These are phyloP conservation scores for Australoheros facetus DNA, from an alignment of 2,797 vertebrate species.

Conservation along the genomic window DNA sequence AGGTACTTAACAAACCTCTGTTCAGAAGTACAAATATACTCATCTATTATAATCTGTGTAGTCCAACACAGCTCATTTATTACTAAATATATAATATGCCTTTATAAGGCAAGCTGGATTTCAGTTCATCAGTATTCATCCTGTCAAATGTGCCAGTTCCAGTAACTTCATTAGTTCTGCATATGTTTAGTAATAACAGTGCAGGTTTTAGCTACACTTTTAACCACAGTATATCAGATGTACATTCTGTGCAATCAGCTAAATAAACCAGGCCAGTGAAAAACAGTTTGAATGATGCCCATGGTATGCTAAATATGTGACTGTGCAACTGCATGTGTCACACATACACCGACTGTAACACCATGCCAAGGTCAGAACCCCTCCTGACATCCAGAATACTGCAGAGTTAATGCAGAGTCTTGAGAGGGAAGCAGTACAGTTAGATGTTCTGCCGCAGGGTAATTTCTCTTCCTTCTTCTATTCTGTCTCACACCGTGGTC, in stretches of 20 bases:
- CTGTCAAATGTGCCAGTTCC: background rate
- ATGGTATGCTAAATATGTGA: background rate
- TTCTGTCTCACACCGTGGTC: conserved; percentile 28
- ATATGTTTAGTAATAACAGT: background rate
- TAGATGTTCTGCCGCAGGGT: conserved; percentile 11
- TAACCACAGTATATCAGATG: background rate
- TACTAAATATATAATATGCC: background rate
- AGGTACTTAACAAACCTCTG: no score
- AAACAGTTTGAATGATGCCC: background rate
- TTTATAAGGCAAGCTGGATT: background rate
- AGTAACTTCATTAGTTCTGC: background rate
- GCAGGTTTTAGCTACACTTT: background rate
- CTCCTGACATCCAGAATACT: conserved; percentile 21
- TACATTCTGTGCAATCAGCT: background rate
- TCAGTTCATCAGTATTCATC: background rate
- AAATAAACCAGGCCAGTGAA: conserved; percentile 15
- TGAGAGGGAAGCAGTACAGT: conserved; percentile 9
- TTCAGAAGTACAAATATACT: no score
- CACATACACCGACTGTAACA: background rate
- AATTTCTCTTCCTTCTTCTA: conserved; percentile 41
- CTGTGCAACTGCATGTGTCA: background rate
- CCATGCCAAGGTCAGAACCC: conserved; percentile 20
- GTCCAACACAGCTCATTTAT: background rate
- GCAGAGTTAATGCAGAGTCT: conserved; percentile 46
- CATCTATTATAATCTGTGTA: no score